Evolutionary conservation across 2,113 vertebrate species (phyloP).

Genomic region (Acrocephalus arundinaceus): DNA sequence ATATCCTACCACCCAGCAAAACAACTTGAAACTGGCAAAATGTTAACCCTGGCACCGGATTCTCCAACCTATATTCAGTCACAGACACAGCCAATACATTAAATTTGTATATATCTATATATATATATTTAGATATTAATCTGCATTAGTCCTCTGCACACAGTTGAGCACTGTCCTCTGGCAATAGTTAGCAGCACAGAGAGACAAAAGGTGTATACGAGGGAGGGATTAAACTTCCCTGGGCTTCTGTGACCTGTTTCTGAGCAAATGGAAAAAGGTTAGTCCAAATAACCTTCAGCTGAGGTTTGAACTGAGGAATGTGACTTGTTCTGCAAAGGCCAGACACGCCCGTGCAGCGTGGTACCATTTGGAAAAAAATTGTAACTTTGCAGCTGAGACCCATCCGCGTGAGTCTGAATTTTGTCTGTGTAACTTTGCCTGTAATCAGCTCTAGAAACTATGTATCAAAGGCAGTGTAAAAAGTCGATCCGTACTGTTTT

Average conservation of each 20-base stretch:
- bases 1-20: background rate
- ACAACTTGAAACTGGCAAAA: background rate
- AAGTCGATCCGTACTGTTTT: background rate
- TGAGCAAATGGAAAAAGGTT: background rate
- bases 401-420: background rate
- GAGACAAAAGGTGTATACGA: accelerated
- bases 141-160: background rate
- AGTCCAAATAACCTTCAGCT: background rate
- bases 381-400: background rate
- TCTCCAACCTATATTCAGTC: background rate
- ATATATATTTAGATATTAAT: background rate
- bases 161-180: background rate
- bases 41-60: background rate
- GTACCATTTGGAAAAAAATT: background rate
- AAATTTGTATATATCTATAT: background rate
- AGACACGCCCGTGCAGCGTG: accelerated
- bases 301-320: background rate
- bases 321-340: background rate
- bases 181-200: background rate
- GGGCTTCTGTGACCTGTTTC: background rate
- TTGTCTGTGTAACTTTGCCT: background rate
- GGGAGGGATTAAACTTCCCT: background rate
- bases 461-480: background rate
- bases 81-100: background rate
- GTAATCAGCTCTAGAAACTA: background rate